Conservation (phyloP, 2,113 vertebrate genomes). For the Kobus ellipsiprymnus region DNA sequence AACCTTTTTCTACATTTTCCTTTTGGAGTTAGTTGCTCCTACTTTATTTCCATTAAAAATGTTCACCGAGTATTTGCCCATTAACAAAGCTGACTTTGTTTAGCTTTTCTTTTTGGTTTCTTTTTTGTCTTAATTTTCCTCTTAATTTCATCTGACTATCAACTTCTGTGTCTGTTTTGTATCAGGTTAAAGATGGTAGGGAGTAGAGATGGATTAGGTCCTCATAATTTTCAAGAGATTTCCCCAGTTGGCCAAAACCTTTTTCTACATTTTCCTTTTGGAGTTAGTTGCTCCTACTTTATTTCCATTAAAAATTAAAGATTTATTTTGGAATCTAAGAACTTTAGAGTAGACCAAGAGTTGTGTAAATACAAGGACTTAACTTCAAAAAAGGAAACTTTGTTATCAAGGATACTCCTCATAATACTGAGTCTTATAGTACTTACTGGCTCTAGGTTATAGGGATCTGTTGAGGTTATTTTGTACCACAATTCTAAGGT, state of each 20-base stretch:
- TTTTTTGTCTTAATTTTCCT: too few relatives aligned
- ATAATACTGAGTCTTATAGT: background rate
- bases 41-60: constrained; percentile 2
- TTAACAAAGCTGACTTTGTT: too few relatives aligned
- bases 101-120: too few relatives aligned
- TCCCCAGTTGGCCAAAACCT: background rate
- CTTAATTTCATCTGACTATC: too few relatives aligned
- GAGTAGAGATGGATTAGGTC: background rate
- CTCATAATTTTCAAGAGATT: background rate
- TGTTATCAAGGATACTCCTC: background rate
- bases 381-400: background rate
- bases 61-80: too few relatives aligned
- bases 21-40: background rate
- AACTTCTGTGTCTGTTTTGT: background rate
- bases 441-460: background rate
- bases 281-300: background rate
- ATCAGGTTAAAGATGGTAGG: background rate
- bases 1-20: background rate
- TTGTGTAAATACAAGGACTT: background rate
- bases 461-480: background rate
- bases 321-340: background rate
- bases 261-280: background rate
- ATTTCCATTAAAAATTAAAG: background rate
- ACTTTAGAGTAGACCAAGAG: background rate
- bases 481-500: background rate